Percentiles rank a stretch among this genome's conserved stretches.
These are phyloP conservation scores for Hemibagrus wyckioides DNA, from an alignment of 2,113 vertebrate genomes.

Conservation along the genomic window DNA sequence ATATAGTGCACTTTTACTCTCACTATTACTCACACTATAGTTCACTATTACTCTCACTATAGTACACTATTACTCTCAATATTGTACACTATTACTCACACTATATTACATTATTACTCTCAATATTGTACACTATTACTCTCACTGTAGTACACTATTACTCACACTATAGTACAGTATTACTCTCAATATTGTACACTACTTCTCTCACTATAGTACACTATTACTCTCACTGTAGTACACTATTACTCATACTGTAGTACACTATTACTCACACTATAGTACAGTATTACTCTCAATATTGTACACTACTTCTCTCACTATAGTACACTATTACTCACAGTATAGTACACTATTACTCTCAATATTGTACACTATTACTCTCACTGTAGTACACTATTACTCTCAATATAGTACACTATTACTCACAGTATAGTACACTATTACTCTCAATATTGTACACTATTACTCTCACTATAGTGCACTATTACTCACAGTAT, in stretches of 20 bases:
- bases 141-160: neutral
- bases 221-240: neutral
- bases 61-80: neutral
- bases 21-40: neutral
- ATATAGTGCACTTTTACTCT: neutral
- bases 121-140: neutral
- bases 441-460: neutral
- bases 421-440: neutral
- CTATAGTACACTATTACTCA: neutral
- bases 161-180: neutral
- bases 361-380: neutral
- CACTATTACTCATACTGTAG: neutral
- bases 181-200: neutral
- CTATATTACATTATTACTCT: neutral
- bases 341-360: neutral
- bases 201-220: neutral
- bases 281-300: neutral
- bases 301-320: neutral
- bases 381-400: neutral
- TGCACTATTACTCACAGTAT: too few species aligned
- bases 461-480: neutral
- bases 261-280: neutral
- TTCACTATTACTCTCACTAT: neutral
- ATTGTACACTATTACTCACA: neutral
- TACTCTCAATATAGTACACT: neutral